Percentiles rank a stretch among this genome's conserved stretches.
These are phyloP conservation scores for Ciona savignyi DNA, from an alignment of 23 tunicate genomes.

Conservation along the genomic window DNA sequence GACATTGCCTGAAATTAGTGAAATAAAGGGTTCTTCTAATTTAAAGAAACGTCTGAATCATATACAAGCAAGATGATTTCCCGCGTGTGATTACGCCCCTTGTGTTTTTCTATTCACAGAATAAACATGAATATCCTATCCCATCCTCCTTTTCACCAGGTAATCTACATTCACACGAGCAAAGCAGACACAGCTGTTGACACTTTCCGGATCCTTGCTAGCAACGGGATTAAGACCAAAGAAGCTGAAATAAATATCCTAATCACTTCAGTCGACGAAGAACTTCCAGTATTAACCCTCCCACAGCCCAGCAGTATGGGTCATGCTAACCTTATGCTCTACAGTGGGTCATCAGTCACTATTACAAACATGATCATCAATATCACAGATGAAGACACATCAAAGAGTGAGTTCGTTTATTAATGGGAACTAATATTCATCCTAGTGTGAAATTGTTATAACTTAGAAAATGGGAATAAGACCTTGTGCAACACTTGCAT, in stretches of 20 bases:
- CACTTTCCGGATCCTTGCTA: conserved; percentile 32
- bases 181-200: conserved; percentile 50
- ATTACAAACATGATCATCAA: conserved; percentile 31
- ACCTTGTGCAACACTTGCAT: too few relatives aligned
- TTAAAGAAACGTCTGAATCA: too few relatives aligned
- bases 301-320: neutral
- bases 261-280: conserved; percentile 47
- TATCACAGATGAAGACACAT: conserved; percentile 47
- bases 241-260: conserved; percentile 56
- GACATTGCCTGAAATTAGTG: too few relatives aligned
- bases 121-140: too few relatives aligned
- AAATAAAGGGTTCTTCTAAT: too few relatives aligned
- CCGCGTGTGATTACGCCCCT: too few relatives aligned
- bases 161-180: conserved; percentile 65
- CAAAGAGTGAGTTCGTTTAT: conserved; percentile 34
- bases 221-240: conserved; percentile 39
- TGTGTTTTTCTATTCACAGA: too few relatives aligned
- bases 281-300: conserved; percentile 20
- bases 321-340: conserved; percentile 22
- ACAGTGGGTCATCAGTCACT: conserved; percentile 58
- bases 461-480: too few relatives aligned
- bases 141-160: too few relatives aligned
- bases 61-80: too few relatives aligned
- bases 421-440: neutral
- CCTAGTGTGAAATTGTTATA: too few relatives aligned